Conservation (phyloP, 1,140 invertebrate species). For the Drosophila repletoides region DNA sequence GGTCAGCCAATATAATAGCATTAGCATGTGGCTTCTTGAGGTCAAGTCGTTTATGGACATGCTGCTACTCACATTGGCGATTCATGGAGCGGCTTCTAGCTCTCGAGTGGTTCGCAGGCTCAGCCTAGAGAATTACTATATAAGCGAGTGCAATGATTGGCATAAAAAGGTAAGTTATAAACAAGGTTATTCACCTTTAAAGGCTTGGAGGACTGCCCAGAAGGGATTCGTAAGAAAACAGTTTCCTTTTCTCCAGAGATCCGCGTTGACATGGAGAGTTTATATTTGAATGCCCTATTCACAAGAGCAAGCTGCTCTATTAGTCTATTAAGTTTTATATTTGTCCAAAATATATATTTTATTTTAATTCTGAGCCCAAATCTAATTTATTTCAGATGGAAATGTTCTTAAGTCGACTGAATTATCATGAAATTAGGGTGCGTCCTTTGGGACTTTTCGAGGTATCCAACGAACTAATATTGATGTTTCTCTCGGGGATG, state of each 20-base stretch:
- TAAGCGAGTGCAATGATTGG: slow-evolving; percentile 49
- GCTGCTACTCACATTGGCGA: slow-evolving; percentile 54
- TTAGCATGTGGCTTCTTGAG: slow-evolving; percentile 42
- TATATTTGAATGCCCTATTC: too few species aligned
- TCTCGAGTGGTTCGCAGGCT: slow-evolving; percentile 37
- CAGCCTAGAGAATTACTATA: slow-evolving; percentile 54
- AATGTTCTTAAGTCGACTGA: slow-evolving; percentile 56
- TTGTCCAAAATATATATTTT: background rate
- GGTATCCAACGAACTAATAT: slow-evolving; percentile 60
- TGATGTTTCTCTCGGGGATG: slow-evolving; percentile 55
- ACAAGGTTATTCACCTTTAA: too few species aligned
- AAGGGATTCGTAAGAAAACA: too few species aligned
- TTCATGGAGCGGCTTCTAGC: slow-evolving; percentile 47
- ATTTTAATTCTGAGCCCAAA: too few species aligned
- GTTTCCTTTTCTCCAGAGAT: too few species aligned
- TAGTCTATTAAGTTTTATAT: too few species aligned
- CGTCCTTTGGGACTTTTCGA: slow-evolving; percentile 57
- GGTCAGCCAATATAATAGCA: background rate
- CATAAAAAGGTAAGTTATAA: slow-evolving; percentile 42
- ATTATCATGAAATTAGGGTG: slow-evolving; percentile 53
- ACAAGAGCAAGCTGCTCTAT: too few species aligned
- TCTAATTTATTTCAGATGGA: slow-evolving; percentile 47
- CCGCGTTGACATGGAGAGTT: too few species aligned
- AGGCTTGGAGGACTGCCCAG: too few species aligned
- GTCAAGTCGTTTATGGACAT: slow-evolving; percentile 49